phyloP scores from a whole-genome alignment of 2,113 vertebrate species.

The Columbina picui region DNA sequence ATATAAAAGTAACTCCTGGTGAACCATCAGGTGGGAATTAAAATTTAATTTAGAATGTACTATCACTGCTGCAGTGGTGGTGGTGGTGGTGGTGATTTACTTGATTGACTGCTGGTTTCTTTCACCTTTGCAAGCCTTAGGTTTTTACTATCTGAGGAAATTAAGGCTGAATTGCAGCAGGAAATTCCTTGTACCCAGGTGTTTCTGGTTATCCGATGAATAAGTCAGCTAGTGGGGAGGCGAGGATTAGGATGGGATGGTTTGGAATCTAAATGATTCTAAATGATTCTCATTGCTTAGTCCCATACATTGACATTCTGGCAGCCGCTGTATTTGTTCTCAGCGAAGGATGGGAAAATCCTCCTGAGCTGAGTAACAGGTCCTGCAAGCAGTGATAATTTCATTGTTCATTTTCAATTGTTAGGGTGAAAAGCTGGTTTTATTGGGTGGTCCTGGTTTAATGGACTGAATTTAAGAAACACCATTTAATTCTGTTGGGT shows the following conservation, averaged over 20 bases:
- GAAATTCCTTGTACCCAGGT: slow-evolving; percentile 87
- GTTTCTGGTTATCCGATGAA: slow-evolving; percentile 83
- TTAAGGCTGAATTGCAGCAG: slow-evolving; percentile 86
- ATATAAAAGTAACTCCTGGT: slow-evolving; percentile 71
- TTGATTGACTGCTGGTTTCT: slow-evolving; percentile 85
- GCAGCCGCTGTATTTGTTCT: slow-evolving; percentile 50
- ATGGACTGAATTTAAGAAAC: slow-evolving; percentile 17
- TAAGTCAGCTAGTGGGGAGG: slow-evolving; percentile 68
- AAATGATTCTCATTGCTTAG: slow-evolving; percentile 57
- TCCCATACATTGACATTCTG: slow-evolving; percentile 52
- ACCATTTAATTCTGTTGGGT: background rate
- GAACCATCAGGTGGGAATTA: slow-evolving; percentile 85
- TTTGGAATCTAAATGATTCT: slow-evolving; percentile 73
- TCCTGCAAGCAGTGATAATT: slow-evolving; percentile 23
- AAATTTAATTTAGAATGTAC: slow-evolving; percentile 85
- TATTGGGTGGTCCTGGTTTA: slow-evolving; percentile 9
- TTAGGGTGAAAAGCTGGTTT: slow-evolving; percentile 19
- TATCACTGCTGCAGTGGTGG: slow-evolving; percentile 73
- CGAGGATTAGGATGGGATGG: slow-evolving; percentile 68
- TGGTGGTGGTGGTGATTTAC: slow-evolving; percentile 78
- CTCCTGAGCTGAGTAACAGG: slow-evolving; percentile 35
- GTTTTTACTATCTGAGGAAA: slow-evolving; percentile 87
- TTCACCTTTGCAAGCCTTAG: slow-evolving; percentile 81
- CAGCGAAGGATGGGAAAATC: slow-evolving; percentile 54
- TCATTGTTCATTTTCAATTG: slow-evolving; percentile 44